Percentiles rank a stretch among this genome's conserved stretches.
These are phyloP conservation scores for Acleris holmiana DNA, from an alignment of 2,888 invertebrate genomes.

Conservation along the genomic window DNA sequence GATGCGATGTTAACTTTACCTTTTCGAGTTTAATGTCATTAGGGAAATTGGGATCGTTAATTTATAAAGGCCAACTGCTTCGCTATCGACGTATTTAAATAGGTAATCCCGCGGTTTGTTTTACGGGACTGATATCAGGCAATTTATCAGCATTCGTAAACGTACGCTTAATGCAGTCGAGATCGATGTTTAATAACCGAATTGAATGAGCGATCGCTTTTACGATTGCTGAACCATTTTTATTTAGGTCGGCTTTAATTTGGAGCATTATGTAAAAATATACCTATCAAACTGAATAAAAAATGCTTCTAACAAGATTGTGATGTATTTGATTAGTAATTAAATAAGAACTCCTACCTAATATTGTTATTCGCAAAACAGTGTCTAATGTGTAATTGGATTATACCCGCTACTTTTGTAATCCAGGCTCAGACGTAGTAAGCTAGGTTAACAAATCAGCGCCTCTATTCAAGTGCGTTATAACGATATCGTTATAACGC, in stretches of 20 bases:
- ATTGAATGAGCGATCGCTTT: constrained; percentile 50
- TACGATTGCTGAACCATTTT: constrained; percentile 17
- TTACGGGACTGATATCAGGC: constrained; percentile 72
- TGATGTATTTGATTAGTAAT: too few relatives aligned
- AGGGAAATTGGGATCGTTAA: constrained; percentile 81
- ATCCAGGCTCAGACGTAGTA: neutral
- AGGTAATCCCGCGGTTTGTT: constrained; percentile 80
- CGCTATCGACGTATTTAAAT: constrained; percentile 79
- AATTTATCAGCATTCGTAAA: constrained; percentile 69
- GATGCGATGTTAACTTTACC: constrained; percentile 62
- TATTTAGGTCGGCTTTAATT: neutral
- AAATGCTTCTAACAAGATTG: too few relatives aligned
- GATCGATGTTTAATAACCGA: constrained; percentile 59
- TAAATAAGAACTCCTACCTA: too few relatives aligned
- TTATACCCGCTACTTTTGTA: neutral
- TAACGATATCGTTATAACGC: too few relatives aligned
- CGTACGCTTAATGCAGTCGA: constrained; percentile 59
- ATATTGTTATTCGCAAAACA: neutral
- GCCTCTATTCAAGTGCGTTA: too few relatives aligned
- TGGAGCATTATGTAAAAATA: too few relatives aligned
- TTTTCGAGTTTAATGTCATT: constrained; percentile 76
- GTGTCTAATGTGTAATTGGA: neutral
- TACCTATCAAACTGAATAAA: too few relatives aligned
- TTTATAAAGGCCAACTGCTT: constrained; percentile 76
- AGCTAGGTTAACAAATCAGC: neutral